A percentile compares a stretch with the other conserved stretches of the same genome.
These are phyloP conservation scores for Poecile montanus DNA, from an alignment of 2,797 vertebrate species.

Conservation along the genomic window DNA sequence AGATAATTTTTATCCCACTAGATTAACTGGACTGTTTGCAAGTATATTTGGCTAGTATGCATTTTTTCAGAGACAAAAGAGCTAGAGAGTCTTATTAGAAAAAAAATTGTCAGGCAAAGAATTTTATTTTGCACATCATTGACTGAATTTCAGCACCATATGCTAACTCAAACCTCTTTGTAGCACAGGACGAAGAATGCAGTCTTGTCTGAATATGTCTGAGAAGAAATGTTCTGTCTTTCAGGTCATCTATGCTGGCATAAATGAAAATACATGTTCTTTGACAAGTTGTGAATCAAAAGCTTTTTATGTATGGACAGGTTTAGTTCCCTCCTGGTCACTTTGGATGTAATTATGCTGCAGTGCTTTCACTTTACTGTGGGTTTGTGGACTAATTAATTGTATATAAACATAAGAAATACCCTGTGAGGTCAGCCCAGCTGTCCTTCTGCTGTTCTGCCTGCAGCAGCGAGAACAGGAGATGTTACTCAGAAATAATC, in stretches of 20 bases:
- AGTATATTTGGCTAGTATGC: not conserved
- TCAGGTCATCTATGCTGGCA: not conserved
- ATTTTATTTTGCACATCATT: not conserved
- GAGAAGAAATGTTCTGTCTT: not conserved
- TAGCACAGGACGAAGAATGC: not conserved
- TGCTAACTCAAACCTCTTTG: not conserved
- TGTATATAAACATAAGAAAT: not conserved
- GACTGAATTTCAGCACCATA: not conserved
- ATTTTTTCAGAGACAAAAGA: not conserved
- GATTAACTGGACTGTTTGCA: not conserved
- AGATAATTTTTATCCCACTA: not conserved
- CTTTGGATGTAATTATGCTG: not conserved
- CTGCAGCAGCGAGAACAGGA: not conserved
- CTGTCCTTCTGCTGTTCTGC: not conserved
- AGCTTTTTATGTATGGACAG: not conserved
- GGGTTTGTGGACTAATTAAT: not conserved
- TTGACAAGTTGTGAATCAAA: not conserved
- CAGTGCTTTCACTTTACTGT: not conserved
- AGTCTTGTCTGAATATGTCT: fast-evolving
- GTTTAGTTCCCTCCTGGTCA: not conserved
- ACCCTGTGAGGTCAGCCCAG: not conserved
- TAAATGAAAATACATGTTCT: not conserved
- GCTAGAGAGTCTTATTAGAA: not conserved
- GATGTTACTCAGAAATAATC: not conserved
- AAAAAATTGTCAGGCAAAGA: not conserved